These are phyloP conservation scores for Epicauta chinensis DNA, from an alignment of 1,140 invertebrate species.

Conservation along the genomic window DNA sequence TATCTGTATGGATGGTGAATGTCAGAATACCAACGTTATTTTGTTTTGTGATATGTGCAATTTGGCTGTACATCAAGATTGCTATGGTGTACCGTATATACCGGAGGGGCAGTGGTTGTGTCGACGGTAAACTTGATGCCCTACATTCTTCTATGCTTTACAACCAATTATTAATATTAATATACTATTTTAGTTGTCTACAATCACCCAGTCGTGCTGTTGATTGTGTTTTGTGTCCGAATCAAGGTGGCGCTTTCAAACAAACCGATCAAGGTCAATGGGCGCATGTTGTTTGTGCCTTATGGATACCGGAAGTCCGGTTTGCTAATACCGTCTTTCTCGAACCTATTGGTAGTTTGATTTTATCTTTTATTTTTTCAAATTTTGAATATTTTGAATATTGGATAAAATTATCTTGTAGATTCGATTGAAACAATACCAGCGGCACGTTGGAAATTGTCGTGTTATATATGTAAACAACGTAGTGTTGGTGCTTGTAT, in stretches of 20 bases:
- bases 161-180: background rate
- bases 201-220: slow-evolving; percentile 94
- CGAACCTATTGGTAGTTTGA: slow-evolving; percentile 71
- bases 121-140: slow-evolving; percentile 50
- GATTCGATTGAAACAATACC: slow-evolving; percentile 95
- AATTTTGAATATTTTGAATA: no score
- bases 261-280: slow-evolving; percentile 94
- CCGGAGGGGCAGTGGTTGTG: slow-evolving; percentile 99
- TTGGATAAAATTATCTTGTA: no score
- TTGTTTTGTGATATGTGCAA: slow-evolving; percentile 99
- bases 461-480: slow-evolving; percentile 95
- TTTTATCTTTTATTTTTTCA: background rate
- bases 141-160: no score
- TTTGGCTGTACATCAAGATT: slow-evolving; percentile 97
- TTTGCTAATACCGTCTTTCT: slow-evolving; percentile 97
- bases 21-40: slow-evolving; percentile 90
- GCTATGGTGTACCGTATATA: slow-evolving; percentile 98
- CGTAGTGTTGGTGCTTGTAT: slow-evolving; percentile 93
- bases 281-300: slow-evolving; percentile 97
- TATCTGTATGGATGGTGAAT: slow-evolving; percentile 93
- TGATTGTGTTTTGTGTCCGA: slow-evolving; percentile 95
- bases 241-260: slow-evolving; percentile 97
- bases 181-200: slow-evolving; percentile 57
- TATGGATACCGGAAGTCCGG: slow-evolving; percentile 98
- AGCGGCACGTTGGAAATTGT: slow-evolving; percentile 87